Conservation (phyloP, 2,113 vertebrate genomes). For the Chiloscyllium plagiosum region DNA sequence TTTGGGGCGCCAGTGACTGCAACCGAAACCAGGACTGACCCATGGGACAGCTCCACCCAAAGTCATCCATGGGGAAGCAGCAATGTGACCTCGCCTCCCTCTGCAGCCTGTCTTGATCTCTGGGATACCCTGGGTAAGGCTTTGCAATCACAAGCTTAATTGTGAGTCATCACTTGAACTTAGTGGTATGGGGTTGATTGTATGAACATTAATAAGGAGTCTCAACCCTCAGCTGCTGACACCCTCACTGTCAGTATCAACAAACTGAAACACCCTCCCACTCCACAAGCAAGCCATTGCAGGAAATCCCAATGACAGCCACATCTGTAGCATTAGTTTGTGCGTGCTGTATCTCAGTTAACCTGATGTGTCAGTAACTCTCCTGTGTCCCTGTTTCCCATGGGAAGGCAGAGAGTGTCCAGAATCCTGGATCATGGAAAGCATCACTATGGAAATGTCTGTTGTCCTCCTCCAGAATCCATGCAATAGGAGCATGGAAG, state of each 20-base stretch:
- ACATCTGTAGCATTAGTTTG: not conserved
- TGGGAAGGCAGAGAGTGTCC: not conserved
- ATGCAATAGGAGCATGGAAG: not conserved
- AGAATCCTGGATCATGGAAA: not conserved
- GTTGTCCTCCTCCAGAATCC: not conserved
- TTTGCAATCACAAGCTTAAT: not conserved
- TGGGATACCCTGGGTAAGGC: conserved; percentile 61
- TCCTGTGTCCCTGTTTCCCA: not conserved
- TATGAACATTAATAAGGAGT: not conserved
- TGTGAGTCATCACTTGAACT: not conserved
- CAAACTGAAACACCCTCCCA: not conserved
- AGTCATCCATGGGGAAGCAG: not conserved
- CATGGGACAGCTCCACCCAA: conserved; percentile 45
- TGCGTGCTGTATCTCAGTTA: not conserved
- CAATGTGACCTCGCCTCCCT: conserved; percentile 43
- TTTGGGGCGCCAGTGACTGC: conserved; percentile 61
- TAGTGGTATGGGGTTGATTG: not conserved
- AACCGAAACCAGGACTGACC: conserved; percentile 44
- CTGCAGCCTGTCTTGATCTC: conserved; percentile 45
- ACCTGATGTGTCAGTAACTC: not conserved
- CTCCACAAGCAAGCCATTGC: not conserved
- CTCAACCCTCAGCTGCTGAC: not conserved
- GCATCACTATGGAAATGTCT: too few species aligned
- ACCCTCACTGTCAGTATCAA: not conserved
- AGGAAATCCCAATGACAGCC: not conserved